A percentile compares a stretch with the other conserved stretches of the same genome.
Conservation (phyloP, 2,797 vertebrate genomes). For the Dendrocincla fuliginosa region DNA sequence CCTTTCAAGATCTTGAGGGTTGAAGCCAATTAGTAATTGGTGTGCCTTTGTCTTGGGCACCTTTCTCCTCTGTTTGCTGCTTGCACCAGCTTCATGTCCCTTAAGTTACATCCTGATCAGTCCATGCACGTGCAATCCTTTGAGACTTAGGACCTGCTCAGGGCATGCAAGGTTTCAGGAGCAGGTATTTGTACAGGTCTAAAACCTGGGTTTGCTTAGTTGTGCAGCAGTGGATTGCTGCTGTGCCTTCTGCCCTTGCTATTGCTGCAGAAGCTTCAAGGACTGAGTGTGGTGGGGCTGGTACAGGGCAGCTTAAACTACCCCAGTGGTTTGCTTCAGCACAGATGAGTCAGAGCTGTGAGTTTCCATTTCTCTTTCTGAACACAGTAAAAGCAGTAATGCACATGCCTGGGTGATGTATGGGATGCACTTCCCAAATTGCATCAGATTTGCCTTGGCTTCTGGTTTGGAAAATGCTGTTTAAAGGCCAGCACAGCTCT, state of each 20-base stretch:
- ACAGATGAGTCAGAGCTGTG: background rate
- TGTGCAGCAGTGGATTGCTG: background rate
- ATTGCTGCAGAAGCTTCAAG: background rate
- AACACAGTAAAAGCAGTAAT: background rate
- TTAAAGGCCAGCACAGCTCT: slow-evolving; percentile 2
- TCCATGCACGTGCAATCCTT: background rate
- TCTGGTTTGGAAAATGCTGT: background rate
- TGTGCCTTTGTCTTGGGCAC: background rate
- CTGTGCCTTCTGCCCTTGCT: background rate
- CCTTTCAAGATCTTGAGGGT: background rate
- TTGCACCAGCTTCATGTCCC: background rate
- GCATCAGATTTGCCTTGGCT: background rate
- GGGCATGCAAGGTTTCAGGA: background rate
- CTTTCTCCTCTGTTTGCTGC: background rate
- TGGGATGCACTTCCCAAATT: background rate
- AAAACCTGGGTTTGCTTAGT: background rate
- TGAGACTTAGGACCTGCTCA: background rate
- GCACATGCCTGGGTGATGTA: background rate
- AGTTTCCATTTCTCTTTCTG: background rate
- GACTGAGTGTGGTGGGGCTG: background rate
- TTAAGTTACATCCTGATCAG: fast-evolving
- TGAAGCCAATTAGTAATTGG: background rate
- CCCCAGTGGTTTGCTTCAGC: background rate
- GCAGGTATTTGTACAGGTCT: background rate
- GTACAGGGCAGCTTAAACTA: background rate